Evolutionary conservation across 1,140 invertebrate genomes (phyloP), one percentile per base, ranked within the genome.

Genomic region (Scaptomyza pallida): DNA sequence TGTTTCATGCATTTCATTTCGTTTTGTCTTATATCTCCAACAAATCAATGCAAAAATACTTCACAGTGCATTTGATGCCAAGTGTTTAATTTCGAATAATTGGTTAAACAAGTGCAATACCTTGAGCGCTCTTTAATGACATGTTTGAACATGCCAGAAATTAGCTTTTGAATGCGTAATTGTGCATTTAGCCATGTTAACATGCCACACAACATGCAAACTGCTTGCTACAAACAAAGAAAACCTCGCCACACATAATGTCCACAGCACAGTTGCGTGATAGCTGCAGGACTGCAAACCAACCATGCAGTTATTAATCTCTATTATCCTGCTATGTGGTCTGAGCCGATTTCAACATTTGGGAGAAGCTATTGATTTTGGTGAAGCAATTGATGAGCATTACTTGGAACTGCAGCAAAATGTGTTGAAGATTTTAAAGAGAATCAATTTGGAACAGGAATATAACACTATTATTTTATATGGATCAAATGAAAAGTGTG

Each of bases 381-480:
- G 40, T 1, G 16, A 35, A 5, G 5, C 21, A 5, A 5, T 52
- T 0, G n/a, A 35, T 12, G 8, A 30, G 6, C 6, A 6, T 9
- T 9, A 30, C 26, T 5, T 50, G 1, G 9, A 44, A 1, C 5
- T 50, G 23, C 15, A 54, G 17, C 15, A n/a, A 37, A 37, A 37
- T 3, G 12, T 81, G 10, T 19, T 71, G 1, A 47, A 60, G 5
- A 54, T 82, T 0, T 1, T 88, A 0, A 2, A 30, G 9, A 40
- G 59, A 17, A 47, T 88, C 5, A 56, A 37, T 3, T n/a, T 48
- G n/a, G 78, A 82, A 15, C 43, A 57, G 19, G 21, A 68, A 5
- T 89, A 54, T 6, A 64, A 75, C 6, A 88, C 71, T 0, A 0
- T 88, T 0, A 5, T 78, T 0, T 1, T 88, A 0, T 82, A 86